Conservation (phyloP, 2,113 vertebrate species). For the Diadophis punctatus region DNA sequence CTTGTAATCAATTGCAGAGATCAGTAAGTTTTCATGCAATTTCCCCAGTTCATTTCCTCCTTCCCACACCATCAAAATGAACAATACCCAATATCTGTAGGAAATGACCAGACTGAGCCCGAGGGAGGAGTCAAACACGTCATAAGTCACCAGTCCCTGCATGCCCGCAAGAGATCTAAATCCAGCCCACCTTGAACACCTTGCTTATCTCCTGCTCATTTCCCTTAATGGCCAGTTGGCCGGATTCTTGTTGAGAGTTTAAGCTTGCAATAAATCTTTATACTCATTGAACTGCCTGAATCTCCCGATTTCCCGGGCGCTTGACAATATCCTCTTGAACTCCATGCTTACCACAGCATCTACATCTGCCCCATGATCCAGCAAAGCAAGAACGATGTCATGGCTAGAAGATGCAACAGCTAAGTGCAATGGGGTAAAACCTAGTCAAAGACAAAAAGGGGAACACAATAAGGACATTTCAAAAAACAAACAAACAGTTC, state of each 20-base stretch:
- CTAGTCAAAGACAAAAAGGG: constrained; percentile 56
- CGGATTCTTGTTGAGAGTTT: background rate
- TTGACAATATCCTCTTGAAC: background rate
- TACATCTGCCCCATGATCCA: constrained; percentile 78
- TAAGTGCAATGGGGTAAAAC: constrained; percentile 81
- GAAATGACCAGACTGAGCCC: background rate
- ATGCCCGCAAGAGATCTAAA: background rate
- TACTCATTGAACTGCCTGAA: background rate
- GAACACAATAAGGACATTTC: background rate
- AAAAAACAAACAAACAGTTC: background rate
- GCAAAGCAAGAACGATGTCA: constrained; percentile 68
- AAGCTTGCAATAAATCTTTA: background rate
- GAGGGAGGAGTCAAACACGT: background rate
- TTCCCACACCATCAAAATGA: background rate
- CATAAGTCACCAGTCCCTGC: background rate
- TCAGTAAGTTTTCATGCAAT: background rate
- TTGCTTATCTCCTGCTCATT: background rate
- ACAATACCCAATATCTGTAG: background rate
- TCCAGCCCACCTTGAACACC: background rate
- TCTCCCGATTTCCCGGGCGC: background rate
- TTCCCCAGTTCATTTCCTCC: background rate
- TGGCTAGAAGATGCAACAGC: constrained; percentile 71
- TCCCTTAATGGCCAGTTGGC: background rate
- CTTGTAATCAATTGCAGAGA: background rate
- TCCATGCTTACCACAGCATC: constrained; percentile 76